Evolutionary conservation across 2,797 vertebrate genomes (phyloP).

Genomic region (Fratercula arctica): DNA sequence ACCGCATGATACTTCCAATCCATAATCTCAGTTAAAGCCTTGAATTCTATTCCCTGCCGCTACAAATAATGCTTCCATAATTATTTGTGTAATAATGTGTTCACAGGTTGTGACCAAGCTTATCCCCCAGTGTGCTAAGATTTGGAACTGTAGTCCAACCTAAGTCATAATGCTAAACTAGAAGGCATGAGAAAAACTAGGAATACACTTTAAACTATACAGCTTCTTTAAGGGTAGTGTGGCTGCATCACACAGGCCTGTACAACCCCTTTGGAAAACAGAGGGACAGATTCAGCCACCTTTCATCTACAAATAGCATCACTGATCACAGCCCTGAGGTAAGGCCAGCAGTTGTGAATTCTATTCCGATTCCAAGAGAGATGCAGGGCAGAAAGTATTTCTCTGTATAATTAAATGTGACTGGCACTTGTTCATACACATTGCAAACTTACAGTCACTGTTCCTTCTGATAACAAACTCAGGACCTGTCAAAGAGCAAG

Average conservation of each 20-base stretch:
- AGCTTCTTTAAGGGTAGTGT: not conserved
- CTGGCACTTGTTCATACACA: not conserved
- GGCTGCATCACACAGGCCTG: not conserved
- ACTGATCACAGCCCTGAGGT: not conserved
- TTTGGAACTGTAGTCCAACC: not conserved
- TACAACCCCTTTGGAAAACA: not conserved
- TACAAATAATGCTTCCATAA: not conserved
- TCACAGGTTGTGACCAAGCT: conserved; percentile 3
- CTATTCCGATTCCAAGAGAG: not conserved
- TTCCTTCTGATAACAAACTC: not conserved
- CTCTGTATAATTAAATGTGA: not conserved
- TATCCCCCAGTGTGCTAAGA: not conserved
- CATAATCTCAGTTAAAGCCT: not conserved
- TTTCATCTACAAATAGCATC: conserved; percentile 3
- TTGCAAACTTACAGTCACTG: not conserved
- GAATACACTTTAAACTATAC: not conserved
- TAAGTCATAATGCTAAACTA: not conserved
- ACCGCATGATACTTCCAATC: not conserved
- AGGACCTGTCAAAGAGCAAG: not conserved
- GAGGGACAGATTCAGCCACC: not conserved
- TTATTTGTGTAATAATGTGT: not conserved
- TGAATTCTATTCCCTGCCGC: not conserved
- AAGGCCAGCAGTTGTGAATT: not conserved
- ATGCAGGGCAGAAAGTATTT: not conserved
- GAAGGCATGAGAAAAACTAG: not conserved